Conservation (phyloP, 2,888 invertebrate genomes). For the Polyommatus iphigenia region DNA sequence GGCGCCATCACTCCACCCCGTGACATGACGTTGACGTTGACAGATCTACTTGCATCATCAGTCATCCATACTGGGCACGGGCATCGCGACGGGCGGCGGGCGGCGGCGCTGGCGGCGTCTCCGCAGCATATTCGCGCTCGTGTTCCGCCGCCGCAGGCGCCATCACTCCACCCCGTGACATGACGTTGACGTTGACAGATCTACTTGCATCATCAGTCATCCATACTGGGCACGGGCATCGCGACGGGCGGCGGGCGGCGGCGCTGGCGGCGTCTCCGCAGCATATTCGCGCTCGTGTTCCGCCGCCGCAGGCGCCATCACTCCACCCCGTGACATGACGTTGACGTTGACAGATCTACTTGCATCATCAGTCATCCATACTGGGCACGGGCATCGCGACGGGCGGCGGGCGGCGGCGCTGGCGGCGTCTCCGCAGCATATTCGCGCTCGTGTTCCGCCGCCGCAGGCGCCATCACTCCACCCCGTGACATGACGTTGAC, state of each 20-base stretch:
- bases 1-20: conserved; percentile 64
- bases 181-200: not conserved
- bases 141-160: conserved; percentile 84
- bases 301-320: conserved; percentile 80
- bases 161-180: conserved; percentile 58
- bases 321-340: conserved; percentile 51
- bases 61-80: conserved; percentile 76
- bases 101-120: conserved; percentile 91
- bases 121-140: conserved; percentile 90
- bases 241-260: conserved; percentile 83
- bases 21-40: conserved; percentile 41
- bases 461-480: conserved; percentile 70
- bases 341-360: not conserved
- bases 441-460: conserved; percentile 90
- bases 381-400: conserved; percentile 70
- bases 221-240: conserved; percentile 72
- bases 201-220: conserved; percentile 55
- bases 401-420: conserved; percentile 85
- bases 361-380: conserved; percentile 64
- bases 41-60: conserved; percentile 42
- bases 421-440: conserved; percentile 91
- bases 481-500: conserved; percentile 48
- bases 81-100: conserved; percentile 75
- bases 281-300: conserved; percentile 91
- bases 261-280: conserved; percentile 90